phyloP scores from a whole-genome alignment of 2,113 vertebrate genomes.

The Tinamus guttatus region DNA sequence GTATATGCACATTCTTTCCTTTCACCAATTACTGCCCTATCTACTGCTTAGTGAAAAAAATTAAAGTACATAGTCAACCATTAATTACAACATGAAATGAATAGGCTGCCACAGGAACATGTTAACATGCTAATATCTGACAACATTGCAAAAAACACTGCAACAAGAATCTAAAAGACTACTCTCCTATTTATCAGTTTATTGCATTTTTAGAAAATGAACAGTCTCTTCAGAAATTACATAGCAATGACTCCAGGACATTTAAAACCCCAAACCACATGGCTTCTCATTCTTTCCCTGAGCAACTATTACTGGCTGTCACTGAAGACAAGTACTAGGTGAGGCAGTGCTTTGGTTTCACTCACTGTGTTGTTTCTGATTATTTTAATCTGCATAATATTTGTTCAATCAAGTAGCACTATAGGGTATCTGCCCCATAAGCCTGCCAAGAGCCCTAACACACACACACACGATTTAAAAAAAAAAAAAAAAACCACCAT shows the following conservation, averaged over 20 bases:
- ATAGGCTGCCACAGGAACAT: not conserved
- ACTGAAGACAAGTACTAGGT: rapidly evolving
- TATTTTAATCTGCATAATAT: not conserved
- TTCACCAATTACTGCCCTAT: not conserved
- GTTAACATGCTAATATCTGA: not conserved
- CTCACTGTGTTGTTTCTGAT: not conserved
- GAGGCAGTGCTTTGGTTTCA: not conserved
- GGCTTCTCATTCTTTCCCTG: not conserved
- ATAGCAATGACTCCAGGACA: not conserved
- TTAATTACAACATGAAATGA: not conserved
- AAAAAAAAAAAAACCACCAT: not conserved
- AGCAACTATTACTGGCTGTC: not conserved
- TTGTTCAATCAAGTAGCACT: not conserved
- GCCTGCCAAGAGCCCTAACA: not conserved
- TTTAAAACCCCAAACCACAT: not conserved
- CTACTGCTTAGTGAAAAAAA: not conserved
- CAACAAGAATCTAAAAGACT: not conserved
- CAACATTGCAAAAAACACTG: not conserved
- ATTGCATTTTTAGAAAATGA: not conserved
- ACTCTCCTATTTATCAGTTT: not conserved
- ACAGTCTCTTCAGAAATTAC: not conserved
- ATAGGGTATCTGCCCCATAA: not conserved
- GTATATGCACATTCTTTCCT: not conserved
- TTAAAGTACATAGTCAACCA: not conserved
- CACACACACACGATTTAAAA: not conserved